Percentiles rank a stretch among this genome's conserved stretches.
phyloP scores from a whole-genome alignment of 2,113 vertebrate species.

The Lycaon pictus region DNA sequence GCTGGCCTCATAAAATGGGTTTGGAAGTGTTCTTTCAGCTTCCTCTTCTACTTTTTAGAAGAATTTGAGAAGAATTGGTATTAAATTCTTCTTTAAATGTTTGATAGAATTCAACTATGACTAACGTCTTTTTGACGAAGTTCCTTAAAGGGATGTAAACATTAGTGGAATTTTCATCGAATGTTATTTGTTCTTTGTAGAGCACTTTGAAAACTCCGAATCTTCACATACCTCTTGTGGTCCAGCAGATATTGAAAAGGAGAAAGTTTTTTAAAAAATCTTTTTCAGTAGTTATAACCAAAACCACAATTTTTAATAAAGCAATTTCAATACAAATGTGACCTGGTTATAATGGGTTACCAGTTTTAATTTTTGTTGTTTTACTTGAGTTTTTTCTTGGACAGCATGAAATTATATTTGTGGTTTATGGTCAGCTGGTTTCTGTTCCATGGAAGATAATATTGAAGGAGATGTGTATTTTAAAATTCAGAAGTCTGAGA shows the following conservation, averaged over 20 bases:
- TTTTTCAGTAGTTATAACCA: not conserved
- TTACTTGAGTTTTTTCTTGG: not conserved
- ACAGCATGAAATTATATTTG: not conserved
- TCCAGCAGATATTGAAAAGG: not conserved
- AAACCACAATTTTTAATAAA: not conserved
- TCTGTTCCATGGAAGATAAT: not conserved
- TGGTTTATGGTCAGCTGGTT: not conserved
- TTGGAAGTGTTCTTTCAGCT: not conserved
- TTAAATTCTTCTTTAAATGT: not conserved
- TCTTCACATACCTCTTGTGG: not conserved
- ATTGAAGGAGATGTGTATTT: not conserved
- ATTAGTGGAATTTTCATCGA: not conserved
- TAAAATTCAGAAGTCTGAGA: not conserved
- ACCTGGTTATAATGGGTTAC: not conserved
- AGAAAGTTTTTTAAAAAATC: not conserved
- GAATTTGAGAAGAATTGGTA: not conserved
- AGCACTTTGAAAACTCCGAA: not conserved
- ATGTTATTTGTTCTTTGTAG: not conserved
- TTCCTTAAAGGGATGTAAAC: not conserved
- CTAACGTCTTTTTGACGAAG: not conserved
- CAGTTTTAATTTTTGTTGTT: slow-evolving; percentile 24
- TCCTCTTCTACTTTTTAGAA: not conserved
- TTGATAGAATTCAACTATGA: not conserved
- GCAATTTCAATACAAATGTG: not conserved
- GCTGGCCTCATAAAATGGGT: not conserved